These are phyloP conservation scores for Ammodytes dubius DNA, from an alignment of 2,113 vertebrate species.

Conservation along the genomic window DNA sequence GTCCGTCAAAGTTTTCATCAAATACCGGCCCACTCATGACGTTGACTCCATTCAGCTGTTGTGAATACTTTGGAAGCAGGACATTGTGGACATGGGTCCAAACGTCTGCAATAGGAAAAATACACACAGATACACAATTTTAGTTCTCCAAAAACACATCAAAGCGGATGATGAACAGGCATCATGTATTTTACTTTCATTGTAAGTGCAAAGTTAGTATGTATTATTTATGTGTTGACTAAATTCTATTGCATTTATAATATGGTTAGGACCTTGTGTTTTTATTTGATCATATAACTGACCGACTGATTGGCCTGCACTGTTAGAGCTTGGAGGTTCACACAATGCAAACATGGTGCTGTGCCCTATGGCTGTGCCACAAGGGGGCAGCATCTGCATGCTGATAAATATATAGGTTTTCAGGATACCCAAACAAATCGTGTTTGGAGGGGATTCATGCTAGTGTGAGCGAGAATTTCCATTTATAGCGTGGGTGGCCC, in stretches of 20 bases:
- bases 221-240: background rate
- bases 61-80: conserved; percentile 85
- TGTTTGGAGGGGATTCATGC: background rate
- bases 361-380: conserved; percentile 18
- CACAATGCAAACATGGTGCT: background rate
- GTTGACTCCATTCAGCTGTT: conserved; percentile 90
- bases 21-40: conserved; percentile 95
- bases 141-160: background rate
- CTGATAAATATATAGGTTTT: background rate
- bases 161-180: background rate
- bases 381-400: conserved; percentile 52
- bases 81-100: conserved; percentile 90
- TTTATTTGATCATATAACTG: background rate
- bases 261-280: background rate
- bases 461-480: conserved; percentile 21
- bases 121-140: conserved; percentile 1
- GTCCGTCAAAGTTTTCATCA: conserved; percentile 92
- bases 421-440: background rate
- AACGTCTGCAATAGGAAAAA: conserved; percentile 82
- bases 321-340: background rate
- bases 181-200: too few species aligned
- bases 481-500: conserved; percentile 8
- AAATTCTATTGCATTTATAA: background rate
- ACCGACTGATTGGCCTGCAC: too few species aligned
- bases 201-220: too few species aligned